These are phyloP conservation scores for Ptyas mucosa DNA, from an alignment of 2,113 vertebrate species.

Conservation along the genomic window DNA sequence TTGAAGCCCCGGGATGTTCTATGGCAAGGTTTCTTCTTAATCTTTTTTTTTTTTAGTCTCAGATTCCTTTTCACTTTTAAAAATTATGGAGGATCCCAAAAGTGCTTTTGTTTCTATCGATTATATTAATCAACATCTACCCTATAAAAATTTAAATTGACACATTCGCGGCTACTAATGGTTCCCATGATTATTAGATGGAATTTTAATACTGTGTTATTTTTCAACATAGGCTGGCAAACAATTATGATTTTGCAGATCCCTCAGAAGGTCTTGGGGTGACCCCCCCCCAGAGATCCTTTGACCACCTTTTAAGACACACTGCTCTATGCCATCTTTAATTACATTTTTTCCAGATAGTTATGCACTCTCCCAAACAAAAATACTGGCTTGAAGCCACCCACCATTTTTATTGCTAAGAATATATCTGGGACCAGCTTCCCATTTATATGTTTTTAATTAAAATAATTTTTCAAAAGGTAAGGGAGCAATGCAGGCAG, in stretches of 20 bases:
- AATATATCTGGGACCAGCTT: background rate
- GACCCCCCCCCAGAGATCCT: background rate
- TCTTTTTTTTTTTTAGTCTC: background rate
- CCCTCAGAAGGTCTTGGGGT: background rate
- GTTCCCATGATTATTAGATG: background rate
- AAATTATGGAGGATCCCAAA: background rate
- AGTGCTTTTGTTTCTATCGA: background rate
- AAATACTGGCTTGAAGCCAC: background rate
- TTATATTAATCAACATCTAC: background rate
- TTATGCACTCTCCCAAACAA: background rate
- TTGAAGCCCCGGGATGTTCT: background rate
- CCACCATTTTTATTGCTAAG: background rate
- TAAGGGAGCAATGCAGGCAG: background rate
- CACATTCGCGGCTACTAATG: background rate
- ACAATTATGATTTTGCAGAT: background rate
- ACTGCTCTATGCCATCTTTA: background rate
- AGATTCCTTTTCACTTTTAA: background rate
- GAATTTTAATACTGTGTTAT: background rate
- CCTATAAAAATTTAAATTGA: background rate
- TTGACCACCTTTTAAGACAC: background rate
- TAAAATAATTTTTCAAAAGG: background rate
- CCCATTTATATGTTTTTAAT: background rate
- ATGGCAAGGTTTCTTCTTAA: background rate
- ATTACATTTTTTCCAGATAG: background rate
- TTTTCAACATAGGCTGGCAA: background rate